These are phyloP conservation scores for Ylistrum balloti DNA, from an alignment of 1,140 invertebrate species.

Conservation along the genomic window DNA sequence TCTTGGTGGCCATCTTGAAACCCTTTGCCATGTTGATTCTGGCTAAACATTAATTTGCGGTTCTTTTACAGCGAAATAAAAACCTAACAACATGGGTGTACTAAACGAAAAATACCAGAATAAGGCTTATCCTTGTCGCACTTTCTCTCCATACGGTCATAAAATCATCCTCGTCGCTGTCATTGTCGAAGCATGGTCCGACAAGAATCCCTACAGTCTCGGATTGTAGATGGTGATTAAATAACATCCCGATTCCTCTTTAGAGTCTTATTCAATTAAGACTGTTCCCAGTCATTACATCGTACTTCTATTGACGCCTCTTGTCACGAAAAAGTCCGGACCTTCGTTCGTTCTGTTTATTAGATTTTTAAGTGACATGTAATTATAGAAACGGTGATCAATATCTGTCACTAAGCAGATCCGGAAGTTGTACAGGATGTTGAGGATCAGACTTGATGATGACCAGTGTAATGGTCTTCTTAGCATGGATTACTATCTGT, in stretches of 20 bases:
- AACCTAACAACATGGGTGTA: too few species aligned
- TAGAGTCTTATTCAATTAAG: neutral
- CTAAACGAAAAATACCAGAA: too few species aligned
- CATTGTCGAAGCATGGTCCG: too few species aligned
- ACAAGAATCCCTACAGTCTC: neutral
- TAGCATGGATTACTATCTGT: neutral
- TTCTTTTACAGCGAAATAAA: too few species aligned
- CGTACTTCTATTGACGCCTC: neutral
- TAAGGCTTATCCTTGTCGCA: too few species aligned
- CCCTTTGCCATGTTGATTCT: too few species aligned
- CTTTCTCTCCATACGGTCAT: too few species aligned
- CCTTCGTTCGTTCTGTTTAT: neutral
- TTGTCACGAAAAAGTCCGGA: neutral
- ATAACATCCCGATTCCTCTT: neutral
- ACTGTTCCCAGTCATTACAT: neutral
- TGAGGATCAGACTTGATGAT: neutral
- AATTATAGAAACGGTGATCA: constrained; percentile 20
- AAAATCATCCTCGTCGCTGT: too few species aligned
- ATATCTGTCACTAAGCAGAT: neutral
- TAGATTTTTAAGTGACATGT: constrained; percentile 25
- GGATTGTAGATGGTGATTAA: neutral
- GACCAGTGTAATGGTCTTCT: neutral
- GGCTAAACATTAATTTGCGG: too few species aligned
- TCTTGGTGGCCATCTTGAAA: too few species aligned
- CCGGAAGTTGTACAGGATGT: neutral